Conservation (phyloP, 2,113 vertebrate species). For the Cyanoramphus novaezelandiae region DNA sequence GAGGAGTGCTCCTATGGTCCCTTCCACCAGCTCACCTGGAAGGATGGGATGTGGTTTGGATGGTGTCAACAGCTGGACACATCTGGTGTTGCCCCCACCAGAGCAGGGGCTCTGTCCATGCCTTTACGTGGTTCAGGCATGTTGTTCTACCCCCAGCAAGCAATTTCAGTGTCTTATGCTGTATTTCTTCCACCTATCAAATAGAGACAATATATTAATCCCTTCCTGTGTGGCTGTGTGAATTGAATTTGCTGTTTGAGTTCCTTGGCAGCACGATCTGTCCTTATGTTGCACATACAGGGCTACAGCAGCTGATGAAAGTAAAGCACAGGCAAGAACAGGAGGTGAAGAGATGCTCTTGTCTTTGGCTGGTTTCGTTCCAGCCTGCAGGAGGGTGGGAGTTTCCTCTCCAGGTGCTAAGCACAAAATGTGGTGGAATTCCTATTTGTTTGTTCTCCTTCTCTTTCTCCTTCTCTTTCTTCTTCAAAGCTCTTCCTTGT, state of each 20-base stretch:
- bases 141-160: background rate
- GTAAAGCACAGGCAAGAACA: background rate
- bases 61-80: background rate
- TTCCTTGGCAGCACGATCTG: fast-evolving
- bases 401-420: background rate
- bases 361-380: background rate
- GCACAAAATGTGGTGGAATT: background rate
- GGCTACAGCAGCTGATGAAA: background rate
- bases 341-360: background rate
- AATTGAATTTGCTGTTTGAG: background rate
- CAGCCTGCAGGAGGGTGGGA: background rate
- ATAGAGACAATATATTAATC: background rate
- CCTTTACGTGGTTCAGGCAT: background rate
- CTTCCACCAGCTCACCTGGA: too few relatives aligned
- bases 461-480: background rate
- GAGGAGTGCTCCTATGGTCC: background rate
- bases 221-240: background rate
- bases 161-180: background rate
- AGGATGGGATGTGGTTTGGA: background rate
- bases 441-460: background rate
- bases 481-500: background rate
- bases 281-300: fast-evolving
- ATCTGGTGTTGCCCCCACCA: fast-evolving
- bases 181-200: background rate
- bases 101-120: background rate